Base-by-base conservation (phyloP, 2,797 vertebrate genomes). In the Gambelia wislizenii region DNA sequence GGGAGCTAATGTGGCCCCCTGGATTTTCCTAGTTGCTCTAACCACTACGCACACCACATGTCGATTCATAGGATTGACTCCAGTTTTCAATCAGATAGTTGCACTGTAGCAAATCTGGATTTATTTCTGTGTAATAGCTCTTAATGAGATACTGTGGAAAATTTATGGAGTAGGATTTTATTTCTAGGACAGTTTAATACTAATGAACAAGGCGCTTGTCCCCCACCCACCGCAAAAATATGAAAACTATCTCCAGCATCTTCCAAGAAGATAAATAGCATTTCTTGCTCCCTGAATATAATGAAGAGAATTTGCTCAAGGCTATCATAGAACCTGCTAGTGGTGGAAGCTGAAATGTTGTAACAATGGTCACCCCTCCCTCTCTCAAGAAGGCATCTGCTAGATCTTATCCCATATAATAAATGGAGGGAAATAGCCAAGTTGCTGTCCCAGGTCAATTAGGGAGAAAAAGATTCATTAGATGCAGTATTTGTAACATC, bases 191-290 rank as follows among this genome's bases (percentile, higher is more conserved):
- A 39, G 79, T 27, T 81, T 61, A 27, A 42, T 42, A 30, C 56
- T 80, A 75, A 39, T 89, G 93, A 91, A 86, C 80, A 91, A 81
- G 93, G 92, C 42, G 56, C 87, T 92, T 70, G 89, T 91, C 30
- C 52, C 30, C 94, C 8, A 1, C 13, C 14, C 56, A 86, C 16
- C 16, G 1, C 69, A 87, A 91, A 93, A 95, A 84, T 88, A 91
- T 94, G 94, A 90, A 91, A 94, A 89, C 92, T 90, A 94, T 94
- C 92, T 96, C 81, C 54, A 75, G 20, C 67, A 91, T 94, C 93
- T 94, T 85, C 54, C 80, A 80, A 86, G 92, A 90, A 94, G 95
- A 94, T 87, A 94, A 95, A 93, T 90, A 83, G 87, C 92, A 95
- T 95, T 93, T 96, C 94, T 92, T 92, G 91, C 91, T 91, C 79